Conservation (phyloP, 1,140 invertebrate species). For the Formica exsecta region DNA sequence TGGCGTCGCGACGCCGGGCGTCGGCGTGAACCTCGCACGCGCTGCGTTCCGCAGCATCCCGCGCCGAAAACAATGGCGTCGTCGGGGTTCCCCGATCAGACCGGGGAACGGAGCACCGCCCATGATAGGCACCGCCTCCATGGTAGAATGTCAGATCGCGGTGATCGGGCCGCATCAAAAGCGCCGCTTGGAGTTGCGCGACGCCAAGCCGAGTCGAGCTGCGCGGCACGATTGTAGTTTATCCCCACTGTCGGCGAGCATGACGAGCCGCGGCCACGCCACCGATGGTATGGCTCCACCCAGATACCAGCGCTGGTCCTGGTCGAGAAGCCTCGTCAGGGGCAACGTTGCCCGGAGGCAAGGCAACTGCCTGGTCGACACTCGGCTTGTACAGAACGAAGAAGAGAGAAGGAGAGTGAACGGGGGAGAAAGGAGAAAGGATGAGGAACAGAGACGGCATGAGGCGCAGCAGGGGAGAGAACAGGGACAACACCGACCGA, state of each 20-base stretch:
- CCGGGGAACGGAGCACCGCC: constrained; percentile 64
- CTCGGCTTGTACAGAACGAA: constrained; percentile 36
- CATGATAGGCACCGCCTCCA: constrained; percentile 60
- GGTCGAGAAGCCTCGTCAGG: constrained; percentile 62
- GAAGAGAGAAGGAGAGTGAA: constrained; percentile 59
- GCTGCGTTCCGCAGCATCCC: constrained; percentile 58
- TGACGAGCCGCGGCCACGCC: constrained; percentile 66
- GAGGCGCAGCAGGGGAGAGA: constrained; percentile 37
- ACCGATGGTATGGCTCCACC: constrained; percentile 56
- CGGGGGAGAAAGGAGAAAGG: constrained; percentile 45
- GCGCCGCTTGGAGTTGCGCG: constrained; percentile 27
- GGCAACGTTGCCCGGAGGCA: constrained; percentile 68
- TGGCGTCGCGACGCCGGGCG: constrained; percentile 82
- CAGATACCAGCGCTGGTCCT: constrained; percentile 49
- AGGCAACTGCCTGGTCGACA: constrained; percentile 64
- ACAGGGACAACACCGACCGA: constrained; percentile 29
- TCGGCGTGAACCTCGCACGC: constrained; percentile 70
- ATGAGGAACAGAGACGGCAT: constrained; percentile 64
- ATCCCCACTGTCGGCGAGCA: constrained; percentile 63
- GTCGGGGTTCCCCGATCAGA: constrained; percentile 38
- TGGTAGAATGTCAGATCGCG: constrained; percentile 6
- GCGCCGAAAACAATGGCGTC: constrained; percentile 80
- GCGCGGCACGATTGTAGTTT: constrained; percentile 56
- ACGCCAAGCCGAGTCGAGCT: constrained; percentile 48
- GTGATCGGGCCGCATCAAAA: background rate